Percentiles rank a stretch among this genome's conserved stretches.
Evolutionary conservation across 2,888 invertebrate genomes (phyloP).

Genomic region (Thereva nobilitata): DNA sequence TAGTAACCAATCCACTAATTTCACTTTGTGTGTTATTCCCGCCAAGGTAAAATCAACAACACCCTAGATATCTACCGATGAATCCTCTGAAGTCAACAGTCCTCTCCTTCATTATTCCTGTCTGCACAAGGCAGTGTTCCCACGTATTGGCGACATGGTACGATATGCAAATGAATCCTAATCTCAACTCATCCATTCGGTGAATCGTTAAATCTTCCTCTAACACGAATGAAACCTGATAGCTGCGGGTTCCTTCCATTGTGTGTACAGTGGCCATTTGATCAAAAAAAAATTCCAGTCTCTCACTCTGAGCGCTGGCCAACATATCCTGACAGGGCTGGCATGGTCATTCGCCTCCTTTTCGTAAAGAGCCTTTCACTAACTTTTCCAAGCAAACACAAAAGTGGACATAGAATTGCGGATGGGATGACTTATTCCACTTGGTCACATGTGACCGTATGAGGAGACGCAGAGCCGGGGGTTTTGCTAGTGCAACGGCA

Average conservation of each 20-base stretch:
- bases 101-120: too few relatives aligned
- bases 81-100: too few relatives aligned
- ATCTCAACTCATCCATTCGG: slow-evolving; percentile 31
- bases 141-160: neutral
- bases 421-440: slow-evolving; percentile 32
- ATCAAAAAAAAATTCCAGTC: slow-evolving; percentile 5
- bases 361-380: slow-evolving; percentile 18
- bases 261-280: neutral
- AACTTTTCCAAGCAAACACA: slow-evolving; percentile 21
- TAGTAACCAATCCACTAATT: slow-evolving; percentile 29
- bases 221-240: slow-evolving; percentile 8
- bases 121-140: too few relatives aligned
- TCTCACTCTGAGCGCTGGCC: too few relatives aligned
- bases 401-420: slow-evolving; percentile 12
- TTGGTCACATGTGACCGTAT: slow-evolving; percentile 27
- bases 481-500: slow-evolving; percentile 34
- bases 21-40: slow-evolving; percentile 9
- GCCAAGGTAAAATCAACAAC: slow-evolving; percentile 16
- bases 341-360: neutral
- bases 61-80: neutral
- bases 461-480: neutral
- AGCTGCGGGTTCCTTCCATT: neutral
- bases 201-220: slow-evolving; percentile 22
- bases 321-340: too few relatives aligned
- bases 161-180: slow-evolving; percentile 31